Evolutionary conservation across 2,797 vertebrate genomes (phyloP), one percentile per base, ranked within the genome.

Genomic region (Gallinago nigripennis): DNA sequence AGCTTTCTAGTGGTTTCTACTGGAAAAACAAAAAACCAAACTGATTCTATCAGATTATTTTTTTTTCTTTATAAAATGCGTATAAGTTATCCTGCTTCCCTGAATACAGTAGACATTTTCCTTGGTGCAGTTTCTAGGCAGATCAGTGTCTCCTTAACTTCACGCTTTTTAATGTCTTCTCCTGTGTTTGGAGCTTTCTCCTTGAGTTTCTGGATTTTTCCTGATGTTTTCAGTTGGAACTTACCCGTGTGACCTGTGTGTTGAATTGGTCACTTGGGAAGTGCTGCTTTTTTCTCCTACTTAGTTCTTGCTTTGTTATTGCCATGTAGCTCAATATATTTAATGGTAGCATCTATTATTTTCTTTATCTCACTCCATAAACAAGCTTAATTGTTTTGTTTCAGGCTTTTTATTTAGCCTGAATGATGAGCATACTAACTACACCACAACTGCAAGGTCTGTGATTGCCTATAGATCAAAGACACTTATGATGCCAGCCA

Each of bases 321-420:
- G 61, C 35, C 37, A 17, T 0, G 0, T 41, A 76, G 23, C 48
- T 92, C 48, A 53, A 23, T 33, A 23, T 72, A 60, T 82, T 90
- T 76, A 69, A 54, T 12, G 16, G 37, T 11, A 39, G 8, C 12
- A 54, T 51, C 39, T 72, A 31, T 80, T 83, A 37, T 90, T 94
- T 86, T 88, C 57, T 86, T 84, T 61, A 90, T 92, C 45, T 86
- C n/a, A 11, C 31, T 82, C n/a, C 24, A 48, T 88, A 86, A 92
- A 82, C 41, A 84, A 94, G 63, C 33, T 50, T 79, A 82, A 90
- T 88, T 68, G 48, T 72, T 92, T 94, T 76, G 54, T 96, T 94
- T 86, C 51, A 58, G 46, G 66, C 58, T 72, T 83, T 87, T 91
- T 88, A 39, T 90, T 90, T 28, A 58, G 61, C 37, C 33, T 72